Evolutionary conservation across 1,140 invertebrate species (phyloP), one percentile per base, ranked within the genome.

Genomic region (Drosophila sturtevanti): DNA sequence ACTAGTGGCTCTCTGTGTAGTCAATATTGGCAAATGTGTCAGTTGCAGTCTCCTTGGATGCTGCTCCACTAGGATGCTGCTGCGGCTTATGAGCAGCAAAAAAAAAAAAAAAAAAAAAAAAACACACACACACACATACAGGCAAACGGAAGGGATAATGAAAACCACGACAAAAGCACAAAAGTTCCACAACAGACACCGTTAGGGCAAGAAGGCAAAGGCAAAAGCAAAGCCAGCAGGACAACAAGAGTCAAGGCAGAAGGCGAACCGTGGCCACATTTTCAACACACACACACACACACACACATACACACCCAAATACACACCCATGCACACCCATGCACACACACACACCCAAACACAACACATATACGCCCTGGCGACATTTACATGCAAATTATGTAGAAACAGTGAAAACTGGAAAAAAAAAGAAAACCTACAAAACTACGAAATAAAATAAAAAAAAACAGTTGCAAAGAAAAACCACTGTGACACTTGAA

Each of bases 11-110:
- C 66, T 71, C 67, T 66, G 63, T 75, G 79, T 66, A 84, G 84
- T 87, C 84, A 89, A 87, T 87, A 87, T 87, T 87, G 80, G 79
- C 79, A 69, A 89, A 87, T 87, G 84, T 82, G 82, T 89, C 82
- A 73, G 79, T 71, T 87, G 82, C 82, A 87, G 66, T 69, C 64
- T 75, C 56, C 54, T 55, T 21, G 70, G 31, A 16, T 24, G 55
- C 18, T 44, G 27, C 31, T 54, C 22, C 27, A 27, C 48, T 21
- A 24, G 63, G 44, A 21, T 27, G 61, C 18, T 44, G 65, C 54
- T 77, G 81, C 64, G 75, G 82, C 82, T 86, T 87, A 79, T 79
- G 82, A 82, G 64, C 64, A 59, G 38, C 35, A 7, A 56, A 35
- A 21, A 48, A 7, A 16, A 48, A 38, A 11, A 37, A 51, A 12